phyloP scores from a whole-genome alignment of 2,888 invertebrate species.

The Trichogramma evanescens region DNA sequence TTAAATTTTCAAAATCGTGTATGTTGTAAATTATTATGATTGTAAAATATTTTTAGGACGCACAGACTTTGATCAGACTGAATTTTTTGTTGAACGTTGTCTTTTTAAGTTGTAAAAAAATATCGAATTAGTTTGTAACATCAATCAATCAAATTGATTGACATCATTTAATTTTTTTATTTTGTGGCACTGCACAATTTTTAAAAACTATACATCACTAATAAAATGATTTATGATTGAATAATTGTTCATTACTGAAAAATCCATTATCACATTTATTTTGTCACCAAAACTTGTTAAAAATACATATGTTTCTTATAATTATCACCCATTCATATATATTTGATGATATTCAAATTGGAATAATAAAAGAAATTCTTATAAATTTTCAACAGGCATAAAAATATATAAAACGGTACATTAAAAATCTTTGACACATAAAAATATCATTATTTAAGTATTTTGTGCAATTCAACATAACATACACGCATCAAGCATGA shows the following conservation, averaged over 20 bases:
- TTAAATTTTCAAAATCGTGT: no score
- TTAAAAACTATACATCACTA: conserved; percentile 7
- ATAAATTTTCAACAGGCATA: no score
- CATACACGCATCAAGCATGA: no score
- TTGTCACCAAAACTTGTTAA: no score
- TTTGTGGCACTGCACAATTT: conserved; percentile 2
- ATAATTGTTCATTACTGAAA: not conserved
- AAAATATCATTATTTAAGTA: no score
- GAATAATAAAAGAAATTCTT: no score
- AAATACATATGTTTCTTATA: no score
- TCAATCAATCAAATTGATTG: not conserved
- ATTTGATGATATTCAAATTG: no score
- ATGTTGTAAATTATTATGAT: not conserved
- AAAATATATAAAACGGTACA: no score
- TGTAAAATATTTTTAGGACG: conserved; percentile 3
- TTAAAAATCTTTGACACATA: no score
- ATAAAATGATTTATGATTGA: conserved; percentile 18
- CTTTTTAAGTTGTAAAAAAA: conserved; percentile 7
- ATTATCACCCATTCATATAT: no score
- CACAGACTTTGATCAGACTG: conserved; percentile 2
- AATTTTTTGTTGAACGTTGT: conserved; percentile 6
- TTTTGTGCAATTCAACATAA: no score
- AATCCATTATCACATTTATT: not conserved
- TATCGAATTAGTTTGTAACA: not conserved
- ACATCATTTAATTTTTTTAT: conserved; percentile 8